These are phyloP conservation scores for Camelus bactrianus DNA, from an alignment of 2,113 vertebrate genomes.

Conservation along the genomic window DNA sequence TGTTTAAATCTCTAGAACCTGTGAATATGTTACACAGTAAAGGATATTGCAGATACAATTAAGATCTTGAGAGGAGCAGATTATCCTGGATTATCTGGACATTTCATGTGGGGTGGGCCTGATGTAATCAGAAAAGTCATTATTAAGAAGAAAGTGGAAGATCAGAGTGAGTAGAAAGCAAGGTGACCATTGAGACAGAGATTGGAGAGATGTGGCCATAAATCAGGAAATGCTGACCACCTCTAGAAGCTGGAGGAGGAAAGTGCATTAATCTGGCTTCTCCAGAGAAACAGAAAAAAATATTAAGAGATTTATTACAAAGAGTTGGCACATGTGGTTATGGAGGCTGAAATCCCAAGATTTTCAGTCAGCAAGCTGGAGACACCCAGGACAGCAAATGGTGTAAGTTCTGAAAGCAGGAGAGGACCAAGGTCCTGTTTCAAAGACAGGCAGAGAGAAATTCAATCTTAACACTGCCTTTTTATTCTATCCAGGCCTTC, in stretches of 20 bases:
- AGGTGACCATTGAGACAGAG: background rate
- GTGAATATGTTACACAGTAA: background rate
- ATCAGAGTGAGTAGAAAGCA: background rate
- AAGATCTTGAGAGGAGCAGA: background rate
- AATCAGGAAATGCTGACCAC: background rate
- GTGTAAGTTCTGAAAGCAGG: background rate
- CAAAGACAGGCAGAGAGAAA: background rate
- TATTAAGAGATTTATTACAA: background rate
- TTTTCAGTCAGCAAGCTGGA: background rate
- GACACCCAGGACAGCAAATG: background rate
- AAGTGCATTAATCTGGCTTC: background rate
- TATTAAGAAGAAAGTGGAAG: background rate
- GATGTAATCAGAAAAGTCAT: background rate
- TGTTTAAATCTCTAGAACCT: background rate
- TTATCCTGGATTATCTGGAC: background rate
- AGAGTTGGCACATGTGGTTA: background rate
- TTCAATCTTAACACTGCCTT: background rate
- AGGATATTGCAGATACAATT: background rate
- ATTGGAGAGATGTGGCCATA: background rate
- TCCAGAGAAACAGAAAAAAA: constrained; percentile 1
- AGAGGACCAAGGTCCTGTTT: background rate
- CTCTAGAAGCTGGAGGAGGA: background rate
- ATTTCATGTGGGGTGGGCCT: background rate
- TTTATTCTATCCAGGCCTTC: background rate
- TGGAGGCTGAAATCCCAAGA: background rate